Conservation (phyloP, 2,113 vertebrate species). For the Oryctolagus cuniculus region DNA sequence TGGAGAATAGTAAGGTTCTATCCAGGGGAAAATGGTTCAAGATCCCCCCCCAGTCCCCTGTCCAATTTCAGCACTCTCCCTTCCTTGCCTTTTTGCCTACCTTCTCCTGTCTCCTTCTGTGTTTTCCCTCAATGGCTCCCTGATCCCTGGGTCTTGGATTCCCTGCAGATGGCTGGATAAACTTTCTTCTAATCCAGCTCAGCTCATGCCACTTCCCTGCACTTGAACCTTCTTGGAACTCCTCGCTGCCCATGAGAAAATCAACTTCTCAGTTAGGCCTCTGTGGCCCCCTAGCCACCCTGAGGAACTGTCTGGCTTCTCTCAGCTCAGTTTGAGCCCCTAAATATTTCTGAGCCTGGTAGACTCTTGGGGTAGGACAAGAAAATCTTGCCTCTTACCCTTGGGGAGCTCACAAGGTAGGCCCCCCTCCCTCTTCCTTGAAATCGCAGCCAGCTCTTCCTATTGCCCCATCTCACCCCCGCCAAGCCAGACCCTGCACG, state of each 20-base stretch:
- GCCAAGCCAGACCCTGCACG: background rate
- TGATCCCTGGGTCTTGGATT: conserved; percentile 22
- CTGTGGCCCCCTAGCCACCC: background rate
- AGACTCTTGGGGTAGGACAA: background rate
- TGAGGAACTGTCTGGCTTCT: conserved; percentile 34
- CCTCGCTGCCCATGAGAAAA: background rate
- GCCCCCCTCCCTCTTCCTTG: background rate
- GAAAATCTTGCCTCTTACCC: conserved; percentile 54
- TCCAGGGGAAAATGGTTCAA: background rate
- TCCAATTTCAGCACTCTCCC: background rate
- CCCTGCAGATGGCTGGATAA: background rate
- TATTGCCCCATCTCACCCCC: background rate
- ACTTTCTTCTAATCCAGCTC: conserved; percentile 14
- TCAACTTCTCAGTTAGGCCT: conserved; percentile 26
- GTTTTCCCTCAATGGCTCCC: background rate
- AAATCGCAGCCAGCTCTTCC: conserved; percentile 12
- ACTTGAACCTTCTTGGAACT: conserved; percentile 17
- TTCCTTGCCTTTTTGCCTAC: conserved; percentile 6
- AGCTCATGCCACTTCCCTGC: conserved; percentile 41
- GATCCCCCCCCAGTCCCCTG: background rate
- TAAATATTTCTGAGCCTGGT: background rate
- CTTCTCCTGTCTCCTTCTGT: background rate
- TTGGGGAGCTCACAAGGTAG: background rate
- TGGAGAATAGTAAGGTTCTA: background rate
- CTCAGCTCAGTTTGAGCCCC: background rate